Evolutionary conservation across 2,113 vertebrate species (phyloP).

Genomic region (Prionailurus viverrinus): DNA sequence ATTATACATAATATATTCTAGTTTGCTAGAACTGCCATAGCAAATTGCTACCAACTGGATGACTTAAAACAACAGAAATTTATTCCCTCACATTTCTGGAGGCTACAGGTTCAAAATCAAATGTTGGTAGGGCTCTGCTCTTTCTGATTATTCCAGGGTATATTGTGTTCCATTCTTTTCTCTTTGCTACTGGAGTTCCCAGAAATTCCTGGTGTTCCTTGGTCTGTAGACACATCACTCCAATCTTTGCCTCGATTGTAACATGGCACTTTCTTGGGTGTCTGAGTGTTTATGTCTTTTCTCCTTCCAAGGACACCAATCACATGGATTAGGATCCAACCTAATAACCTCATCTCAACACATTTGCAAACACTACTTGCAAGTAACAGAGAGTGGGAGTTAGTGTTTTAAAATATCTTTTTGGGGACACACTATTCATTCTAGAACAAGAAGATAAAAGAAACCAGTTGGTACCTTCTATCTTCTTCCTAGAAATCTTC

Average conservation of each 20-base stretch:
- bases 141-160: not conserved
- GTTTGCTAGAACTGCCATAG: not conserved
- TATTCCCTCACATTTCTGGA: not conserved
- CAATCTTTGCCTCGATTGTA: not conserved
- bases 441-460: not conserved
- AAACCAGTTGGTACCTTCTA: not conserved
- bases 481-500: slow-evolving; percentile 4
- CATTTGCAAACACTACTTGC: not conserved
- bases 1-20: not conserved
- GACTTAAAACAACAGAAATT: not conserved
- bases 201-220: not conserved
- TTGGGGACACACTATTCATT: not conserved
- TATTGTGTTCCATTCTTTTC: not conserved
- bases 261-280: not conserved
- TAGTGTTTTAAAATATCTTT: not conserved
- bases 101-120: not conserved
- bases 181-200: not conserved
- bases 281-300: not conserved
- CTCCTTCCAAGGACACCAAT: not conserved
- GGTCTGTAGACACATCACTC: not conserved
- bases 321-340: not conserved
- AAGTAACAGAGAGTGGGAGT: not conserved
- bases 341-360: not conserved
- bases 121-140: not conserved
- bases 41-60: not conserved